Evolutionary conservation across 2,797 vertebrate genomes (phyloP), one percentile per base, ranked within the genome.

Genomic region (Nasua narica): DNA sequence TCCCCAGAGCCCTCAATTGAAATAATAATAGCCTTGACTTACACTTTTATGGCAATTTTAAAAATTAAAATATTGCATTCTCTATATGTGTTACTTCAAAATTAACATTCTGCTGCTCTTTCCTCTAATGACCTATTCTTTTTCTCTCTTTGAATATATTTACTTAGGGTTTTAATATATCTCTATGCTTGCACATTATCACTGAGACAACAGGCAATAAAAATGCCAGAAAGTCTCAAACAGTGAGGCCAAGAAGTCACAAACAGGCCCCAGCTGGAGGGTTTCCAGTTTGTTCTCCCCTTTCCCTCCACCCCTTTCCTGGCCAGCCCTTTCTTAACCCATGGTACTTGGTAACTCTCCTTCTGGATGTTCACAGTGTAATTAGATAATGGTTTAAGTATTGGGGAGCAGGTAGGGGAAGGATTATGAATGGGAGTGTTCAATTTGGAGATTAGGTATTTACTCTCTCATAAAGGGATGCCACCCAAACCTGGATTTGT

Each of bases 171-270:
- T 98, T 97, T 98, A 98, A 96, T 97, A 94, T 98, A 94, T 97
- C 97, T 98, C 88, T 96, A 43, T 97, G 96, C 97, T 98, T 98
- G 86, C 98, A 95, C 98, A 96, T 98, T 98, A 98, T 98, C 98
- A 97, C 97, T 98, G 98, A 98, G 98, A 98, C 98, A 98, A 98
- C 96, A 98, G 96, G 97, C 98, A 98, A 98, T 98, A 98, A 99
- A 99, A 98, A 97, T 98, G 98, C 97, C 98, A 98, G 95, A 97
- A 98, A 97, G 94, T 95, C 97, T 98, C 97, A 98, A 98, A 98
- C 96, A 98, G 95, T 94, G 97, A 98, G 98, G 97, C 86, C 67
- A 94, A 96, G 97, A 98, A 98, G 97, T 98, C 96, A 97, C 96
- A 97, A 98, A 98, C 97, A 97, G 92, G 95, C 98, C 95, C 97